Percentiles rank a stretch among this genome's conserved stretches.
Conservation (phyloP, 2,888 invertebrate species). For the Galerucella pusilla region DNA sequence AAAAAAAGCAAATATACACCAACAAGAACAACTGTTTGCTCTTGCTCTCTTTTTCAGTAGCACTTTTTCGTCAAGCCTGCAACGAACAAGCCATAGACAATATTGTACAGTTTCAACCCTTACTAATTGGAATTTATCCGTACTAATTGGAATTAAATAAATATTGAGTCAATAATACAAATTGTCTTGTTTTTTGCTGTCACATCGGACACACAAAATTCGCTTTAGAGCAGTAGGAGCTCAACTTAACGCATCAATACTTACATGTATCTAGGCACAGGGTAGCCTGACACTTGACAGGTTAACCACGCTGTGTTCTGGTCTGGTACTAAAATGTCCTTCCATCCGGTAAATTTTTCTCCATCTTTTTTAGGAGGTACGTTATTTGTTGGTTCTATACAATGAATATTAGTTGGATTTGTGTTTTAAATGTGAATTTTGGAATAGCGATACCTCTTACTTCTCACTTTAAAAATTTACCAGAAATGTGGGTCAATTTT, state of each 20-base stretch:
- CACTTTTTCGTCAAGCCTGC: too few species aligned
- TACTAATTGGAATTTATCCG: background rate
- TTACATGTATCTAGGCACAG: constrained; percentile 68
- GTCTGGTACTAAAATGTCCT: constrained; percentile 69
- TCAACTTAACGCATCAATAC: constrained; percentile 23
- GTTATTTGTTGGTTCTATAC: constrained; percentile 70
- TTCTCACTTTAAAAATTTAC: background rate
- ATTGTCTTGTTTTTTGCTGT: too few species aligned
- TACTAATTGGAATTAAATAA: too few species aligned
- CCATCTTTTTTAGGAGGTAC: constrained; percentile 72
- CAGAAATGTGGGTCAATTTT: too few species aligned
- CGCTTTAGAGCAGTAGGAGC: too few species aligned
- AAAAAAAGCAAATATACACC: too few species aligned
- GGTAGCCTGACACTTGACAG: constrained; percentile 70
- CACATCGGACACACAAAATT: too few species aligned
- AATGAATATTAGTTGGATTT: constrained; percentile 27
- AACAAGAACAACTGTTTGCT: too few species aligned
- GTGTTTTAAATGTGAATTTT: background rate
- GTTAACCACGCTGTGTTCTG: constrained; percentile 71
- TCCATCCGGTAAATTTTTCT: constrained; percentile 70
- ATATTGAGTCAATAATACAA: too few species aligned
- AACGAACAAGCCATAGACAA: too few species aligned
- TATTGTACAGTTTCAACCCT: background rate
- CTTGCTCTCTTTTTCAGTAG: too few species aligned
- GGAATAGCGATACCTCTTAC: background rate